Evolutionary conservation across 1,140 invertebrate genomes (phyloP).

Genomic region (Globodera rostochiensis): DNA sequence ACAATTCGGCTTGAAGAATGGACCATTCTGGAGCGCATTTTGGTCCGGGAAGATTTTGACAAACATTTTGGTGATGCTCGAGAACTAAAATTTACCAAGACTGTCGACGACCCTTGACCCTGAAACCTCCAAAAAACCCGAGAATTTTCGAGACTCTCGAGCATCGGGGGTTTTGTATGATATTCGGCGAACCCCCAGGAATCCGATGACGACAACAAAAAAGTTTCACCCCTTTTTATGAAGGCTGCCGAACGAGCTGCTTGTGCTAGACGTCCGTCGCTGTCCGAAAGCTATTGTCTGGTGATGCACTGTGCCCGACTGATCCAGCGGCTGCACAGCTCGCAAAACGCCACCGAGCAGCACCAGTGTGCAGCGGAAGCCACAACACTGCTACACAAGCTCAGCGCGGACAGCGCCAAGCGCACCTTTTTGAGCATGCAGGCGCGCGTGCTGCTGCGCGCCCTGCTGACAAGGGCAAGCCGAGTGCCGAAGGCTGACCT

Average conservation of each 20-base stretch:
- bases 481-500: constrained; percentile 37
- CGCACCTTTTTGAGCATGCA: constrained; percentile 24
- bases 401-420: constrained; percentile 9
- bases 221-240: background rate
- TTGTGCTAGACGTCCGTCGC: background rate
- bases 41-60: background rate
- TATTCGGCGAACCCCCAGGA: too few relatives aligned
- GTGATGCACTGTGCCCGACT: constrained; percentile 21
- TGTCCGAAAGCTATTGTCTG: constrained; percentile 13
- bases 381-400: background rate
- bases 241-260: background rate
- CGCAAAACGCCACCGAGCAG: background rate
- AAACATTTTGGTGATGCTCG: background rate
- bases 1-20: constrained; percentile 25
- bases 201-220: too few relatives aligned
- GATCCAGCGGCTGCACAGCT: constrained; percentile 6
- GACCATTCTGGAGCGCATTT: constrained; percentile 9
- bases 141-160: too few relatives aligned
- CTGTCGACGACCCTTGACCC: too few relatives aligned
- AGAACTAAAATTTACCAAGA: too few relatives aligned
- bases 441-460: constrained; percentile 23
- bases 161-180: too few relatives aligned
- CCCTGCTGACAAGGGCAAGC: constrained; percentile 19
- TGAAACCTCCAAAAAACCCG: too few relatives aligned
- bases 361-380: constrained; percentile 5